A percentile compares a stretch with the other conserved stretches of the same genome.
These are phyloP conservation scores for Julus scanicus DNA, from an alignment of 2,888 invertebrate genomes.

Conservation along the genomic window DNA sequence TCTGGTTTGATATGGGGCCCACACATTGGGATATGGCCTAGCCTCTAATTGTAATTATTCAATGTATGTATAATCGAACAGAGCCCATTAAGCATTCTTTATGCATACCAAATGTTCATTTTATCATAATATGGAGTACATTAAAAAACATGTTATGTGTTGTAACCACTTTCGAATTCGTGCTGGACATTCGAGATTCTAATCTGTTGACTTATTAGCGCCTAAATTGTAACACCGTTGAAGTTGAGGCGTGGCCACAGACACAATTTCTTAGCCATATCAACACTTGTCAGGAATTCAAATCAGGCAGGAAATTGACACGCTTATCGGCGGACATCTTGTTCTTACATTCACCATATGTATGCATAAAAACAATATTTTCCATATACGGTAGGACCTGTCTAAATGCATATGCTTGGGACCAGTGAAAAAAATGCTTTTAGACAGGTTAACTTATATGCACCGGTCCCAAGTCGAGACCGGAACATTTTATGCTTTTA, in stretches of 20 bases:
- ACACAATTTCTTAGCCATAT: neutral
- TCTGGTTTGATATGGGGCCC: neutral
- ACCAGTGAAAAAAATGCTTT: too few relatives aligned
- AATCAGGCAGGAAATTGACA: neutral
- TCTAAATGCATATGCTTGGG: too few relatives aligned
- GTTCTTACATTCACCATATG: too few relatives aligned
- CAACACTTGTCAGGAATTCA: neutral
- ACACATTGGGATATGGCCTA: neutral
- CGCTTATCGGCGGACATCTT: too few relatives aligned
- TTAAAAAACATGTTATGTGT: neutral
- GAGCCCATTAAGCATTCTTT: neutral
- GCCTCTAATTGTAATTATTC: too few relatives aligned
- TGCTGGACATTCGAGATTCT: conserved; percentile 22
- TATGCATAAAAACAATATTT: too few relatives aligned
- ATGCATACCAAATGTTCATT: neutral
- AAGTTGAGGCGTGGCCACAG: neutral
- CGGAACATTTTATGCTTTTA: too few relatives aligned
- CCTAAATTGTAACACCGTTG: neutral
- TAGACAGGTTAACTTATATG: too few relatives aligned
- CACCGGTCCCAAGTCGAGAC: too few relatives aligned
- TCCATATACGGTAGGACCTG: too few relatives aligned
- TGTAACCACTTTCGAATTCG: neutral
- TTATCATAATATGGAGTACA: too few relatives aligned
- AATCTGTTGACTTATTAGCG: conserved; percentile 25
- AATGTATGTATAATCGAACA: neutral